phyloP scores from a whole-genome alignment of 2,888 invertebrate species.

The Cephus spinipes region DNA sequence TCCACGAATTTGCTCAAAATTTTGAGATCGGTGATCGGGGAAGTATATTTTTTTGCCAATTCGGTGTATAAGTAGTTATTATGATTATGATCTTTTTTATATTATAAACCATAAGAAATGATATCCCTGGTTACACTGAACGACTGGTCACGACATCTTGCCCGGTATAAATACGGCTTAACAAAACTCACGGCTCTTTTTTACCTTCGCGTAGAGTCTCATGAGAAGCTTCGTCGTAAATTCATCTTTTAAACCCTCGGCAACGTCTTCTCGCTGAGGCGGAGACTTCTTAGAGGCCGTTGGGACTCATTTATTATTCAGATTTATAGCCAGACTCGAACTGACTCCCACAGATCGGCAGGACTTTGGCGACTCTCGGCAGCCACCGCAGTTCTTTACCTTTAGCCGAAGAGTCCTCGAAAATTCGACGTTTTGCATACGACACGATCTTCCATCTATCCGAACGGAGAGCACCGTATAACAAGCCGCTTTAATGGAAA shows the following conservation, averaged over 20 bases:
- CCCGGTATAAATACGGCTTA: constrained; percentile 20
- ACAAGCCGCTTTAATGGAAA: constrained; percentile 54
- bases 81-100: neutral
- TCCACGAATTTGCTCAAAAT: neutral
- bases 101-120: constrained; percentile 7
- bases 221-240: constrained; percentile 48
- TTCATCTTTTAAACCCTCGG: constrained; percentile 62
- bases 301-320: constrained; percentile 66
- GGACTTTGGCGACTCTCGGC: constrained; percentile 48
- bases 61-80: neutral
- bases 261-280: constrained; percentile 62
- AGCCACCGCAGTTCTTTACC: constrained; percentile 23
- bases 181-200: constrained; percentile 14
- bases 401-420: constrained; percentile 47
- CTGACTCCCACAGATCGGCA: constrained; percentile 66
- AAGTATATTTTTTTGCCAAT: neutral
- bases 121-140: neutral
- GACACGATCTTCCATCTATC: constrained; percentile 62
- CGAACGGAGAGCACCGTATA: constrained; percentile 57
- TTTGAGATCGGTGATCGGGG: neutral
- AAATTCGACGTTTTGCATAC: constrained; percentile 67
- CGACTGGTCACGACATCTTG: constrained; percentile 1
- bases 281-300: constrained; percentile 66
- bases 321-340: constrained; percentile 64
- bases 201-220: constrained; percentile 4